phyloP scores from a whole-genome alignment of 1,140 invertebrate genomes.

The Calephelis virginiensis region DNA sequence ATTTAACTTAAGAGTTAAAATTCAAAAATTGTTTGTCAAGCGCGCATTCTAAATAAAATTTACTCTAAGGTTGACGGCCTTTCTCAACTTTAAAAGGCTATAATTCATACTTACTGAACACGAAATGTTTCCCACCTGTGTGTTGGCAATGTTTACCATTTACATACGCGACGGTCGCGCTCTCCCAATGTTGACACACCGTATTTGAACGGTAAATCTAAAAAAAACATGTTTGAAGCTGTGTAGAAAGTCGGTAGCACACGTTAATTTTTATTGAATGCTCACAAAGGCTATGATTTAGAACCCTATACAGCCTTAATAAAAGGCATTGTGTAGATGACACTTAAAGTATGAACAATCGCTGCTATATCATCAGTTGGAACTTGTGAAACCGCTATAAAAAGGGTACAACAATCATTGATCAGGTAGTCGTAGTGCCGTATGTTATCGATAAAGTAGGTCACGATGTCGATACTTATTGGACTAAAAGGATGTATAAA shows the following conservation, averaged over 20 bases:
- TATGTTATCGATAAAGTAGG: constrained; percentile 24
- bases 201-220: constrained; percentile 60
- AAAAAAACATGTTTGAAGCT: constrained; percentile 42
- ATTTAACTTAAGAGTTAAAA: no score
- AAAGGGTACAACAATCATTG: constrained; percentile 33
- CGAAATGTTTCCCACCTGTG: constrained; percentile 45
- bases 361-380: constrained; percentile 29
- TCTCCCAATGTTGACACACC: constrained; percentile 48
- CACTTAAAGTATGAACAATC: constrained; percentile 15
- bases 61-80: constrained; percentile 6
- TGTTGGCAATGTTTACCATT: constrained; percentile 40
- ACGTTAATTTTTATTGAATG: constrained; percentile 9
- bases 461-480: background rate
- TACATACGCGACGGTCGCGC: constrained; percentile 44
- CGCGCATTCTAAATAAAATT: background rate
- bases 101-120: constrained; percentile 42
- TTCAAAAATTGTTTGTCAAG: background rate
- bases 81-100: constrained; percentile 31
- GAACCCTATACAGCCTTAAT: constrained; percentile 15
- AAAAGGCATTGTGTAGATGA: constrained; percentile 16
- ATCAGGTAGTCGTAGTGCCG: constrained; percentile 44
- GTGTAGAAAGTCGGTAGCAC: constrained; percentile 47
- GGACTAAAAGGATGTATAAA: no score
- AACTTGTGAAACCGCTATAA: constrained; percentile 38
- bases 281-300: constrained; percentile 48